Percentiles rank a stretch among this genome's conserved stretches.
Conservation (phyloP, 2,113 vertebrate species). For the Saguinus imperator region DNA sequence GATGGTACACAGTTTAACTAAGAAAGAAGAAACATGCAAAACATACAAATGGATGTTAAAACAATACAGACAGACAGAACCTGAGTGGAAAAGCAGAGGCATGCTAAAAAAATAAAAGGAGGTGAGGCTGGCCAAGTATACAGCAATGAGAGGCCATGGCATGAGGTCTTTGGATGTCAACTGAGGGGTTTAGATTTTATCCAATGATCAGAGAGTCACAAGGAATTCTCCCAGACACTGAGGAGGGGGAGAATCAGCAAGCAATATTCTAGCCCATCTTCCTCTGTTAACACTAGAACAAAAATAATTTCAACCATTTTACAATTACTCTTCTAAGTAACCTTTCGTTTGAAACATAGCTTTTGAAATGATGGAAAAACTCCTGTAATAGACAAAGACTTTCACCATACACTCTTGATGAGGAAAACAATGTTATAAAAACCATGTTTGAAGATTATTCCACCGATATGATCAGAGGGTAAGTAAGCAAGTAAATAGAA, state of each 20-base stretch:
- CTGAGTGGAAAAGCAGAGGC: background rate
- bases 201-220: background rate
- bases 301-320: background rate
- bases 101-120: background rate
- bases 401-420: background rate
- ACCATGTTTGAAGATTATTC: background rate
- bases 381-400: background rate
- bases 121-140: background rate
- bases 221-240: background rate
- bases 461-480: background rate
- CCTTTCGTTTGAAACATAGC: background rate
- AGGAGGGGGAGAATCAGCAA: background rate
- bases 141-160: background rate
- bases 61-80: background rate
- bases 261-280: background rate
- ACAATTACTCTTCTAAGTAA: background rate
- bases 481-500: background rate
- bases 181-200: background rate
- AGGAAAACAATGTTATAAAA: slow-evolving; percentile 26
- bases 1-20: background rate
- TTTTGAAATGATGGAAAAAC: background rate
- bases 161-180: background rate
- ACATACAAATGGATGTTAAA: background rate
- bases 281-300: background rate
- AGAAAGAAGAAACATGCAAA: background rate